Base-by-base conservation (phyloP, 2,888 invertebrate genomes). In the Microdon myrmicae region DNA sequence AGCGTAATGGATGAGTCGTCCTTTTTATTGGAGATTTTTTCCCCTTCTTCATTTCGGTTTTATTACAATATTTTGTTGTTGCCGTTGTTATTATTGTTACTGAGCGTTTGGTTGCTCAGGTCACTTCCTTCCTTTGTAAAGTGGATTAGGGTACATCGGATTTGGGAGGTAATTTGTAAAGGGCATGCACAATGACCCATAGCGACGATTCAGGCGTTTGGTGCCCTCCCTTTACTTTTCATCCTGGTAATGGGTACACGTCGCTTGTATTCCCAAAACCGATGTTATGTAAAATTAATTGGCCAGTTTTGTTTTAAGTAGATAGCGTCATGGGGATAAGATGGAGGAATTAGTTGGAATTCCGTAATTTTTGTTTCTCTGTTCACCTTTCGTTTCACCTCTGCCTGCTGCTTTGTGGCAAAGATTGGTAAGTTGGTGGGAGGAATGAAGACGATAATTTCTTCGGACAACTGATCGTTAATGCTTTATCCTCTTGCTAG, bases 221-320 rank as follows among this genome's bases (percentile, higher is more conserved):
- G n/a, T 13, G n/a, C 23, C 17, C 8, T n/a, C n/a, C n/a, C n/a
- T n/a, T n/a, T n/a, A n/a, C n/a, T n/a, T n/a, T n/a, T n/a, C n/a
- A n/a, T n/a, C n/a, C 17, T 16, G 20, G 3, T 20, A 19, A 10
- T 29, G 44, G 37, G 31, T 38, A 41, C 47, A 32, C 28, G 43
- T 58, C 53, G 43, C 45, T 28, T 56, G 45, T 49, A 56, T 31
- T 45, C 31, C 17, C 37, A 25, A 56, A 44, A 58, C 51, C 51
- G 43, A 56, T 64, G 56, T 51, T 56, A 58, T 58, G 64, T 51
- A 43, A 64, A 64, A 64, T 64, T 64, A 56, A 64, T 64, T 58
- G 64, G 58, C 32, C 47, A 45, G 58, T 58, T 56, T 58, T 45
- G 29, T 14, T 64, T 64, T 64, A 47, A 58, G 58, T 53, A 47